Evolutionary conservation across 1,140 invertebrate genomes (phyloP).

Genomic region (Drosophila bocqueti): DNA sequence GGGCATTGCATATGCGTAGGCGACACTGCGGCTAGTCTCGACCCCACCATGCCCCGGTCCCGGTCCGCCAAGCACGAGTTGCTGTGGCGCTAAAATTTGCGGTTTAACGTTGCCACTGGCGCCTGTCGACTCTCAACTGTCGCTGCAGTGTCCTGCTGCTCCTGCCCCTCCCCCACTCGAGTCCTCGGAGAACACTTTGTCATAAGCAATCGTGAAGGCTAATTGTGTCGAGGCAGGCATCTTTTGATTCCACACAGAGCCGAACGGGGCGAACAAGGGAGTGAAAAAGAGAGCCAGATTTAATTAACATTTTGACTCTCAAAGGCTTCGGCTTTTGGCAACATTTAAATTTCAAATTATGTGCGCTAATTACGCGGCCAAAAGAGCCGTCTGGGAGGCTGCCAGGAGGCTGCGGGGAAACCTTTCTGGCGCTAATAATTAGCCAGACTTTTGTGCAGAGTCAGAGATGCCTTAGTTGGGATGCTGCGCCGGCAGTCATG

Average conservation of each 20-base stretch:
- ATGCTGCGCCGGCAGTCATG: slow-evolving; percentile 12
- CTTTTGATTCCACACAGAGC: slow-evolving; percentile 31
- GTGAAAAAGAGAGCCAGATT: slow-evolving; percentile 61
- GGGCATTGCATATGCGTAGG: slow-evolving; percentile 80
- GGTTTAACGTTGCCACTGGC: slow-evolving; percentile 76
- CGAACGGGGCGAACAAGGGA: slow-evolving; percentile 2
- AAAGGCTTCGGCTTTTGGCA: slow-evolving; percentile 79
- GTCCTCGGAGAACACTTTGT: slow-evolving; percentile 56
- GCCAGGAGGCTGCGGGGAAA: slow-evolving; percentile 29
- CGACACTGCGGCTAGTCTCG: slow-evolving; percentile 62
- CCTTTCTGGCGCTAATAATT: slow-evolving; percentile 72
- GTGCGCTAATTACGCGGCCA: slow-evolving; percentile 75
- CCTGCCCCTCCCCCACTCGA: neutral
- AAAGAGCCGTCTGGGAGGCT: slow-evolving; percentile 8
- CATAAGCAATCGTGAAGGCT: slow-evolving; percentile 67
- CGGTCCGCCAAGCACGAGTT: slow-evolving; percentile 64
- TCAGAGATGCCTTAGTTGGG: slow-evolving; percentile 50
- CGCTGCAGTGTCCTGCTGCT: slow-evolving; percentile 34
- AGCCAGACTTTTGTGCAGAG: slow-evolving; percentile 67
- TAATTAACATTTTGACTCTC: slow-evolving; percentile 80
- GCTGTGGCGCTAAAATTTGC: slow-evolving; percentile 80
- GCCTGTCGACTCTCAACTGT: slow-evolving; percentile 49
- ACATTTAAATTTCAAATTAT: slow-evolving; percentile 84
- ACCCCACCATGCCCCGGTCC: slow-evolving; percentile 17
- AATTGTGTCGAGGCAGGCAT: slow-evolving; percentile 69